Base-by-base conservation (phyloP, 1,140 invertebrate genomes). In the Hycleus phaleratus region DNA sequence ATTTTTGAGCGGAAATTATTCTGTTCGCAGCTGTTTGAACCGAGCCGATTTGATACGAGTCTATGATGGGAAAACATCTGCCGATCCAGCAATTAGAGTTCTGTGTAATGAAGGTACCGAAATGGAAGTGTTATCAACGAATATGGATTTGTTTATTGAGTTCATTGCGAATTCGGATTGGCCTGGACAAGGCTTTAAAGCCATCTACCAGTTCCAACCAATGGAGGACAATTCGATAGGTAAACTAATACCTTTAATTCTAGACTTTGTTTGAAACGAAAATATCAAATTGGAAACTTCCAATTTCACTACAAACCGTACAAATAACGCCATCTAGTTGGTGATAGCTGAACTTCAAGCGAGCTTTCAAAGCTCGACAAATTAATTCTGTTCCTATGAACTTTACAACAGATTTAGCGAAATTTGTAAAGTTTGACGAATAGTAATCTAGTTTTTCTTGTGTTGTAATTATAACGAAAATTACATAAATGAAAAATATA, bases 131-230 rank as follows among this genome's bases (percentile, higher is more conserved):
- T 77, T 91, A 42, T 92, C 90, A 40, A 90, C 85, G 10, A 87
- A 88, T 18, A 79, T 86, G 11, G 83, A 91, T 67, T 78, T 93
- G 25, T 82, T 85, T 64, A 79, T 93, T 26, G 87, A 92, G 70
- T 93, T 93, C 68, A 83, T 89, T 40, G 84, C 87, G 11, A 88
- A 90, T 69, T 90, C 87, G 1, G 84, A 89, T 65, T 82, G 78
- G 64, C 90, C 89, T 0, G 86, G 88, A 25, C 87, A 90, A 67
- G 90, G 91, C 39, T 93, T 94, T 75, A 88, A 89, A 70, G 90
- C 88, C 32, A 86, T 79, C 66, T 93, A 85, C 72, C 82, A 88
- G 66, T 93, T 92, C 71, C 81, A 86, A 64, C 78, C 80, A 49
- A 73, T 81, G 39, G 80, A 82, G 57, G 83, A 86, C 66, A 78